A percentile compares a stretch with the other conserved stretches of the same genome.
phyloP scores from a whole-genome alignment of 2,797 vertebrate genomes.

The Otolemur crassicaudatus region DNA sequence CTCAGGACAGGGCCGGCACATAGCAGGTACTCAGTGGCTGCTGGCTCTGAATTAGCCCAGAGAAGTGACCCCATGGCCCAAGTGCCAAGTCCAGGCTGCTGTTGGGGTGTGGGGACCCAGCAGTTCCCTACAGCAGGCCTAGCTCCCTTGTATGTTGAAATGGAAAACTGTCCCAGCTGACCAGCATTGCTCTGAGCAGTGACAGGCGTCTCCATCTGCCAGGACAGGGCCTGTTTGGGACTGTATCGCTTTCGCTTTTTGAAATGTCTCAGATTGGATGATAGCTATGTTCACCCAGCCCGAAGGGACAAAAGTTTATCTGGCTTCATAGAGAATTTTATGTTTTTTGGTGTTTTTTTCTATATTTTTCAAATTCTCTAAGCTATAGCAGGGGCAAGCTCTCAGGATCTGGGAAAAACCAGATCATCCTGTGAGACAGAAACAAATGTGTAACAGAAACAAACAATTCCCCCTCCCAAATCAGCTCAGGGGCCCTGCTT shows the following conservation, averaged over 20 bases:
- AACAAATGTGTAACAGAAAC: not conserved
- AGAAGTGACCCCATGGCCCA: accelerated
- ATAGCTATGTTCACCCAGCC: not conserved
- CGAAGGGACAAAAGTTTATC: not conserved
- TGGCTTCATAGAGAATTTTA: not conserved
- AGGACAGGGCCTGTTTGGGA: not conserved
- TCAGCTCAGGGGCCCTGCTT: no score
- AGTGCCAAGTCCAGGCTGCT: not conserved
- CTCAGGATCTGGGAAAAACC: not conserved
- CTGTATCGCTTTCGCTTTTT: not conserved
- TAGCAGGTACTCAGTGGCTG: accelerated
- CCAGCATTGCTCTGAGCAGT: not conserved
- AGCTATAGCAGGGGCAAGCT: not conserved
- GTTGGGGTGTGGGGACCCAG: accelerated
- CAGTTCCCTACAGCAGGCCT: not conserved
- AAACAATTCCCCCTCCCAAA: not conserved
- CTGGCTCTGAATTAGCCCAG: not conserved
- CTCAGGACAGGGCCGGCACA: not conserved
- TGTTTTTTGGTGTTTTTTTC: not conserved
- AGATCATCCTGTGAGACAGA: accelerated
- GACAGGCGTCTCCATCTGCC: accelerated
- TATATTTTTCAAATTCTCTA: not conserved
- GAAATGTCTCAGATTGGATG: not conserved
- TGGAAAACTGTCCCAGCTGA: not conserved
- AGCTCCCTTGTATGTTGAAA: not conserved